Percentiles rank a stretch among this genome's conserved stretches.
These are phyloP conservation scores for Chascanopsetta lugubris DNA, from an alignment of 2,113 vertebrate species.

Conservation along the genomic window DNA sequence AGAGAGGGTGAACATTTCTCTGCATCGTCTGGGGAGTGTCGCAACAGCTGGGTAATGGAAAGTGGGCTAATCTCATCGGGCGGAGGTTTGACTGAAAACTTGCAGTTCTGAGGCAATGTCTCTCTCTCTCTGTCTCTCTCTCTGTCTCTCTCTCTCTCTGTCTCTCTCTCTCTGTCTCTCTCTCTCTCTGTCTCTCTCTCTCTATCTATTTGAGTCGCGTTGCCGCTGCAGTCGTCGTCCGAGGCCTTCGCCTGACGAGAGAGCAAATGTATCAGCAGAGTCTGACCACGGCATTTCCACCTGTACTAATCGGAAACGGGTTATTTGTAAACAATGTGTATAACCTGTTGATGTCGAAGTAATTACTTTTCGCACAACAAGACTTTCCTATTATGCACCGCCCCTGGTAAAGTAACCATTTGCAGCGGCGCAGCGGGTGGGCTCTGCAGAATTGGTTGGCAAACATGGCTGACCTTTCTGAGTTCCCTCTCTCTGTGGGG, in stretches of 20 bases:
- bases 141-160: no score
- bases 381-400: slow-evolving; percentile 54
- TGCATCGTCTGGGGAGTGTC: slow-evolving; percentile 16
- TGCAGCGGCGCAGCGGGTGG: slow-evolving; percentile 30
- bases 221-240: slow-evolving; percentile 1
- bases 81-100: neutral
- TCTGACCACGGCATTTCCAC: slow-evolving; percentile 54
- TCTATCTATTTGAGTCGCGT: slow-evolving; percentile 15
- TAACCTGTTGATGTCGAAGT: slow-evolving; percentile 52
- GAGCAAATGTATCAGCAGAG: slow-evolving; percentile 45
- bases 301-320: slow-evolving; percentile 66
- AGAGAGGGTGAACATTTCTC: slow-evolving; percentile 13
- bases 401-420: slow-evolving; percentile 50
- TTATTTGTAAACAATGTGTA: slow-evolving; percentile 58
- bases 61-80: slow-evolving; percentile 19
- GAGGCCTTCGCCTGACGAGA: slow-evolving; percentile 46
- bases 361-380: slow-evolving; percentile 56
- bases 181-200: no score
- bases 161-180: no score
- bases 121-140: no score
- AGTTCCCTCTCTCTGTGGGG: slow-evolving; percentile 20
- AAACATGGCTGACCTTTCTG: slow-evolving; percentile 66
- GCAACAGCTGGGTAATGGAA: slow-evolving; percentile 45
- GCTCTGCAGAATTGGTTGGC: slow-evolving; percentile 20
- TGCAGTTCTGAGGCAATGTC: no score